Conservation (phyloP, 2,888 invertebrate genomes). For the Anorthoa munda region DNA sequence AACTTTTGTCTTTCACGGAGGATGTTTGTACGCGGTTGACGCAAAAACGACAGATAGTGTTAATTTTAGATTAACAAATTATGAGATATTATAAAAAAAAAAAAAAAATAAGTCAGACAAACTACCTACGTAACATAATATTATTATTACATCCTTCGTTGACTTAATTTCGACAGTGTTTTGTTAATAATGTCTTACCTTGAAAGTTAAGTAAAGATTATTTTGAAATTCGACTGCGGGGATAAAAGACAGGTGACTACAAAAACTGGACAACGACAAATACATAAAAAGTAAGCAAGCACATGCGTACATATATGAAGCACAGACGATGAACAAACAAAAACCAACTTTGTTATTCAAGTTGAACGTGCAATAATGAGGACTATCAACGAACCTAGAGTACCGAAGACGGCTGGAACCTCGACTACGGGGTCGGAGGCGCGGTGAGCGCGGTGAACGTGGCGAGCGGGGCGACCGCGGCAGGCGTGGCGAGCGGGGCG, state of each 20-base stretch:
- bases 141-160: background rate
- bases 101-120: background rate
- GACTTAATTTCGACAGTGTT: conserved; percentile 14
- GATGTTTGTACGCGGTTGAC: too few relatives aligned
- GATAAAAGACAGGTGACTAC: conserved; percentile 44
- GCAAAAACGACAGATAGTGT: too few relatives aligned
- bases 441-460: conserved; percentile 69
- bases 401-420: conserved; percentile 83
- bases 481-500: conserved; percentile 73
- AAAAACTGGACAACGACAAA: conserved; percentile 45
- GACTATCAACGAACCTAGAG: conserved; percentile 83
- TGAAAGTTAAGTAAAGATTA: background rate
- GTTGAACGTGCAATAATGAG: conserved; percentile 51
- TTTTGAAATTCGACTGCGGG: conserved; percentile 3
- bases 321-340: conserved; percentile 43
- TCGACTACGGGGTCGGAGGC: conserved; percentile 80
- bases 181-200: background rate
- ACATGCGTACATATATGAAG: conserved; percentile 59
- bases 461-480: conserved; percentile 66
- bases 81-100: too few relatives aligned
- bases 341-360: conserved; percentile 19
- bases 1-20: too few relatives aligned
- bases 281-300: conserved; percentile 51
- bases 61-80: too few relatives aligned
- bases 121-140: background rate